Base-by-base conservation (phyloP, 2,113 vertebrate genomes). In the Leptobrachium leishanense region DNA sequence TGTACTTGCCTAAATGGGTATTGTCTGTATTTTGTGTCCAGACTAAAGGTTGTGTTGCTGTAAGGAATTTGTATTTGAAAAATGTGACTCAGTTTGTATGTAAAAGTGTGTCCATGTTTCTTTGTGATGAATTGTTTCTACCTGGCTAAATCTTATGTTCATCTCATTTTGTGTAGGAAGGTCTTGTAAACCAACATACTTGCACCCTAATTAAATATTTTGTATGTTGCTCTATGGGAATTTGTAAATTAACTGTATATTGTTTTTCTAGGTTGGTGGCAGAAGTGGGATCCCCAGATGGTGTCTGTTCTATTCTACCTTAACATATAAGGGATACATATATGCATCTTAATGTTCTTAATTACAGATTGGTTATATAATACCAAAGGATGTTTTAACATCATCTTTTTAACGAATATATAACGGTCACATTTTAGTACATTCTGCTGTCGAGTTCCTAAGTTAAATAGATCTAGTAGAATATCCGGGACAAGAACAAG, bases 11-110 rank as follows among this genome's bases (percentile, higher is more conserved):
- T 39, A 20, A 39, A 5, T 64, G 15, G 62, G 62, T 64, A 39
- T 31, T 59, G 20, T 64, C 62, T 64, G 62, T 64, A 64, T 64
- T 64, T 64, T 64, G 59, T 64, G 62, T 64, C 31, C 62, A 20
- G 62, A 64, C 62, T 64, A 64, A 64, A 64, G 62, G 62, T 20
- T 8, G 62, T 64, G 62, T 64, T 64, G n/a, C 62, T 64, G n/a
- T 64, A 64, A 64, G n/a, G 62, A 64, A 64, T 64, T 13, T 64
- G 62, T 64, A 64, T 39, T 20, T 64, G 62, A n/a, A 39, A 31
- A 31, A 64, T 39, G 62, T 64, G 62, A 64, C 10, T 59, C 62
- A 64, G 62, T 64, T 64, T 64, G 62, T 64, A 13, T 64, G 62
- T 64, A 64, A 64, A 64, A 64, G 31, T 64, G 62, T 6, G 62